Base-by-base conservation (phyloP, 2,888 invertebrate species). In the Pilophorus perplexus region DNA sequence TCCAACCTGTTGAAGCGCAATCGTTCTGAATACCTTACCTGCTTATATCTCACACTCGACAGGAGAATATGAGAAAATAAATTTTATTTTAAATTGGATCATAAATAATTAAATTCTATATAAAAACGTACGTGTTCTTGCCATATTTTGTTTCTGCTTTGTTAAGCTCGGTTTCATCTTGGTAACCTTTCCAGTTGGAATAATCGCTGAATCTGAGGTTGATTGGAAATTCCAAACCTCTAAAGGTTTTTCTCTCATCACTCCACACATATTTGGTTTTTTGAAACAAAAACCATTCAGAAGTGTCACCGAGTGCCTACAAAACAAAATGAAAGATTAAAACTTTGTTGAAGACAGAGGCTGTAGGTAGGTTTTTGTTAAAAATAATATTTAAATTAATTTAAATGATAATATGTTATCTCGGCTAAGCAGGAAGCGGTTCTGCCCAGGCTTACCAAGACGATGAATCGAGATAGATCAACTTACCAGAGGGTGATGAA, bases 201-300 rank as follows among this genome's bases (percentile, higher is more conserved):
- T 94, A 95, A 72, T 86, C 83, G 40, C 82, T 81, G 72, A 87
- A 83, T 1, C 82, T 77, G 69, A 85, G 83, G 72, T 90, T 80
- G 3, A 89, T 83, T 0, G 98, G 98, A 78, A 96, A 97, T 71
- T 87, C 84, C 23, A 97, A 79, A 0, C 90, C 88, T 66, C 83
- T 80, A 76, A 99, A 99, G 50, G 79, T 79, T 72, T 90, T 89
- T 71, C 87, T 89, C 10, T 91, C 85, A 71, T 86, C 83, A 75
- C 93, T 87, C 86, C 92, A 98, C 40, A 90, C 79, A 78, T 98
- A 99, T 77, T 96, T 95, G 3, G 93, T 93, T 78, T 99, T 97
- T 86, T 99, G 99, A 78, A 99, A 99, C 72, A 88, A 84, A 76
- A 99, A 93, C 90, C 93, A 99, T 69, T 82, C 78, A 57, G 65